Evolutionary conservation across 2,113 vertebrate species (phyloP), one percentile per base, ranked within the genome.

Genomic region (Etheostoma spectabile): DNA sequence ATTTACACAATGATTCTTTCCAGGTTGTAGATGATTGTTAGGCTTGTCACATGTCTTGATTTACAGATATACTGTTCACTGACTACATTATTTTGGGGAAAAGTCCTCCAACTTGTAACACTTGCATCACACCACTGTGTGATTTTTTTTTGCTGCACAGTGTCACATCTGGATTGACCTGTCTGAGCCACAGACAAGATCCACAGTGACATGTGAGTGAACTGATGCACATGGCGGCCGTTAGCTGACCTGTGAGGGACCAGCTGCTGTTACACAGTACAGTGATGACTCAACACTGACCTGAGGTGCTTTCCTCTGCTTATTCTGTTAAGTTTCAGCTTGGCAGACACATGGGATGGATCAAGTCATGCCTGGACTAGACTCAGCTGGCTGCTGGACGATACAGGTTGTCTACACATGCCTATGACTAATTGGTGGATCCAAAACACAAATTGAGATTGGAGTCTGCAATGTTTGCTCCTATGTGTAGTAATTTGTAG

Each of bases 261-360:
- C 78, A 76, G 72, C 80, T 85, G 87, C 79, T 80, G 59, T 0
- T 71, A 2, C 57, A 27, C 74, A 53, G 21, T 21, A 1, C 24
- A 52, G 33, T 74, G 60, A 88, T 35, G 74, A 81, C 82, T 83
- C 73, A 79, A 64, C 69, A 19, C 65, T 57, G 65, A 87, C 56
- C 72, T 71, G 61, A 75, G 66, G 38, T 57, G 19, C 64, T 67
- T 33, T 45, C 53, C 76, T 74, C 8, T 22, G 74, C n/a, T 66
- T 63, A 24, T n/a, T 80, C 80, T 72, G 83, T 67, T 65, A 21
- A 56, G 21, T 76, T 27, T 79, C 80, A 71, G 7, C 30, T 65
- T 85, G 79, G 66, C 48, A 80, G 66, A 64, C 61, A 60, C 24
- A 71, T 13, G n/a, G 48, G 60, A 67, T 42, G 62, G 62, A 87